A percentile compares a stretch with the other conserved stretches of the same genome.
Evolutionary conservation across 2,113 vertebrate species (phyloP).

Genomic region (Oreochromis tanganicae): DNA sequence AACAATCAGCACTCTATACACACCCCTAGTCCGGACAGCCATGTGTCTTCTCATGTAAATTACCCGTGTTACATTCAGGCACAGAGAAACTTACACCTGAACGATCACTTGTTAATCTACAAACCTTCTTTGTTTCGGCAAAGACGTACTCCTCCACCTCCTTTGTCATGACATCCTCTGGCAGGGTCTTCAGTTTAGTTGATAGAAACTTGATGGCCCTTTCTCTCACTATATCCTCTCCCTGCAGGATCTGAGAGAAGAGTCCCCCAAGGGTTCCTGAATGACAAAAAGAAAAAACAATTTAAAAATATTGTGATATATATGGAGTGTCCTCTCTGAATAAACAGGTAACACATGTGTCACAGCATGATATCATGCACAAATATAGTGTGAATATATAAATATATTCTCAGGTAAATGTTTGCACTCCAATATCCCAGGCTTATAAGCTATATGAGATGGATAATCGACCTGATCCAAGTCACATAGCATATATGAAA

Average conservation of each 20-base stretch:
- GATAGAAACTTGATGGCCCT: slow-evolving; percentile 95
- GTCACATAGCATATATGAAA: too few species aligned
- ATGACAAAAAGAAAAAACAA: neutral
- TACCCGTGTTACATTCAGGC: neutral
- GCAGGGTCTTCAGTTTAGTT: slow-evolving; percentile 85
- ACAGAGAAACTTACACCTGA: neutral
- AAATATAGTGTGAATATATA: neutral
- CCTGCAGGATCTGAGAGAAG: slow-evolving; percentile 96
- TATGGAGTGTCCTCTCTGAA: neutral
- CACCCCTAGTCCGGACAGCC: neutral
- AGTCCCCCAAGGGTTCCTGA: slow-evolving; percentile 93
- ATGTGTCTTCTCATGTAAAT: neutral
- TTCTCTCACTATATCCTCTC: slow-evolving; percentile 94
- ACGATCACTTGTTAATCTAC: neutral
- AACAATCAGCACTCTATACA: neutral
- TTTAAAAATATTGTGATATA: neutral
- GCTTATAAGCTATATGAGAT: neutral
- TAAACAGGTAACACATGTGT: neutral
- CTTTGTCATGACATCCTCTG: slow-evolving; percentile 93
- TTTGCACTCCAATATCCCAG: neutral
- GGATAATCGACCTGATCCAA: too few species aligned
- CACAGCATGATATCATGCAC: neutral
- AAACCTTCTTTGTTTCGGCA: slow-evolving; percentile 91
- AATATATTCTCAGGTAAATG: neutral
- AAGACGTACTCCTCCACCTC: slow-evolving; percentile 93